Percentiles rank a stretch among this genome's conserved stretches.
phyloP scores from a whole-genome alignment of 2,113 vertebrate species.

The Bubo blakistoni region DNA sequence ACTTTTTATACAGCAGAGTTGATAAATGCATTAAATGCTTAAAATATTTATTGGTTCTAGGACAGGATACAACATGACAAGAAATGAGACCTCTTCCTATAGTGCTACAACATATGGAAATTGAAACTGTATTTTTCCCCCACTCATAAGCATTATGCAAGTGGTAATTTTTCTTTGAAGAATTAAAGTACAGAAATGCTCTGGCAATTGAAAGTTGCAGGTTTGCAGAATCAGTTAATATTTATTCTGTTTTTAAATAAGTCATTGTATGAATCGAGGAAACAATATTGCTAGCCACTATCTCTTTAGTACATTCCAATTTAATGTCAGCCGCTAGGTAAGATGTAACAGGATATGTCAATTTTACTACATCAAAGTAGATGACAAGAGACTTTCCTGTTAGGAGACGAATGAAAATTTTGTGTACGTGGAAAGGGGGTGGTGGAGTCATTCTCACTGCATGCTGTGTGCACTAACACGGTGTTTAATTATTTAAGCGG shows the following conservation, averaged over 20 bases:
- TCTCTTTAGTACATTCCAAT: slow-evolving; percentile 27
- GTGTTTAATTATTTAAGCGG: slow-evolving; percentile 40
- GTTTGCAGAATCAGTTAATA: slow-evolving; percentile 32
- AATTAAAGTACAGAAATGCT: slow-evolving; percentile 28
- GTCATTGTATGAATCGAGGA: background rate
- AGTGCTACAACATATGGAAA: background rate
- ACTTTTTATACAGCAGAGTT: background rate
- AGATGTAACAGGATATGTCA: slow-evolving; percentile 46
- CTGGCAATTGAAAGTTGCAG: background rate
- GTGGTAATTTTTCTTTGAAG: slow-evolving; percentile 28
- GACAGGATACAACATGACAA: background rate
- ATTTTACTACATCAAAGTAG: slow-evolving; percentile 2
- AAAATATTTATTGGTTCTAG: slow-evolving; percentile 62
- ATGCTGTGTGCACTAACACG: background rate
- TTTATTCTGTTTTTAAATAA: slow-evolving; percentile 38
- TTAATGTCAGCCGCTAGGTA: slow-evolving; percentile 9
- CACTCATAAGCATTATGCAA: background rate
- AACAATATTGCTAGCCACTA: slow-evolving; percentile 1
- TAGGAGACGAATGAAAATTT: slow-evolving; percentile 10
- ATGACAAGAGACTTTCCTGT: slow-evolving; percentile 6
- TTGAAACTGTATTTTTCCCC: background rate
- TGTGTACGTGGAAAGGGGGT: background rate
- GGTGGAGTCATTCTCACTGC: background rate
- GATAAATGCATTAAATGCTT: slow-evolving; percentile 63
- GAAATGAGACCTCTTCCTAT: slow-evolving; percentile 30